phyloP scores from a whole-genome alignment of 2,797 vertebrate genomes.

The Sternotherus odoratus region DNA sequence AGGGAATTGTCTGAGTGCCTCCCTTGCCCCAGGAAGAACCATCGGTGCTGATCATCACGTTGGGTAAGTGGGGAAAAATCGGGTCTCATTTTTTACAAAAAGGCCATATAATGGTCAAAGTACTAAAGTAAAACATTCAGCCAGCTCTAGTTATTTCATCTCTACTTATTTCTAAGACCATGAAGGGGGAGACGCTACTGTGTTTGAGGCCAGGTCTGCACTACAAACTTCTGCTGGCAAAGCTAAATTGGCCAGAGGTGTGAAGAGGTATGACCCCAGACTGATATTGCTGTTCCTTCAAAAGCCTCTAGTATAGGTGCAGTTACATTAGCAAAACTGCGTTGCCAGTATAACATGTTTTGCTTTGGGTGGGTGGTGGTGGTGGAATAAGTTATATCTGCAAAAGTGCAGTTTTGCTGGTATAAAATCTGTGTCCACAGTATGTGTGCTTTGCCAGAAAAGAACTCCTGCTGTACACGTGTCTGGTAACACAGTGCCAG shows the following conservation, averaged over 20 bases:
- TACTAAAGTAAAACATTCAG: no score
- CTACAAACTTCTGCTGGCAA: not conserved
- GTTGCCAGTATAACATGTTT: not conserved
- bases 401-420: no score
- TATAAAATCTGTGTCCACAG: not conserved
- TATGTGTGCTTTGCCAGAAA: not conserved
- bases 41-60: accelerated
- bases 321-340: not conserved
- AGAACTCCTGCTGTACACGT: not conserved
- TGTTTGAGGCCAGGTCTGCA: not conserved
- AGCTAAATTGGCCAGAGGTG: not conserved
- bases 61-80: not conserved
- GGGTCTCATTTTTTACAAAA: not conserved
- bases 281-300: not conserved
- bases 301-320: not conserved
- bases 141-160: not conserved
- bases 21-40: not conserved
- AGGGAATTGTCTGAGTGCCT: not conserved
- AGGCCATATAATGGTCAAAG: no score
- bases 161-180: not conserved
- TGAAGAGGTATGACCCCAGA: not conserved
- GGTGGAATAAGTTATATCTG: not conserved
- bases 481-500: not conserved
- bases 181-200: not conserved
- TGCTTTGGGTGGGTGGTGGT: not conserved